A percentile compares a stretch with the other conserved stretches of the same genome.
Conservation (phyloP, 37 sponge, comb jelly and placozoan species). For the Halisarca cf. caerulea region DNA sequence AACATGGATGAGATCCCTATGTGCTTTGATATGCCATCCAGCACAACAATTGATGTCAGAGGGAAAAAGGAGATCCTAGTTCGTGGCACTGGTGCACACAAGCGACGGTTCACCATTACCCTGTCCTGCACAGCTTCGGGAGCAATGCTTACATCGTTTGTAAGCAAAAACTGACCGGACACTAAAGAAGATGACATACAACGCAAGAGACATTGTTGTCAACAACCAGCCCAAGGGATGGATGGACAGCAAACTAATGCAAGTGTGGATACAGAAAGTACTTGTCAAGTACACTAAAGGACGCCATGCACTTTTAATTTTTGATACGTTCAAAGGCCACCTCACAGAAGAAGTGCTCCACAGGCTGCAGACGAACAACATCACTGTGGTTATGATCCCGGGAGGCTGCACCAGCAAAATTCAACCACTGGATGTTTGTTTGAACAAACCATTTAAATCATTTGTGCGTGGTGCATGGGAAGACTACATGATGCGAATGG, state of each 20-base stretch:
- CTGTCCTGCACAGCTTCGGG: conserved; percentile 28
- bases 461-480: conserved; percentile 9
- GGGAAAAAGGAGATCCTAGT: no score
- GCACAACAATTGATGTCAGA: no score
- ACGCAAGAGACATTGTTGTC: neutral
- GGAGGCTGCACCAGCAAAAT: conserved; percentile 44
- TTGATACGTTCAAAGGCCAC: conserved; percentile 36
- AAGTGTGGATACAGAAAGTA: conserved; percentile 24
- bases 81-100: conserved; percentile 17
- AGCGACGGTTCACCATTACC: conserved; percentile 18
- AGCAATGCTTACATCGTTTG: conserved; percentile 38
- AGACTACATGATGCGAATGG: neutral
- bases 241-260: conserved; percentile 20
- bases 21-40: no score
- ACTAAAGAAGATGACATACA: neutral
- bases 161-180: conserved; percentile 16
- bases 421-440: conserved; percentile 48
- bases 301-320: neutral
- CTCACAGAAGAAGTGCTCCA: conserved; percentile 20
- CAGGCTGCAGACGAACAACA: neutral
- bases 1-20: no score
- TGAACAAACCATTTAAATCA: conserved; percentile 40
- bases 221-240: conserved; percentile 26
- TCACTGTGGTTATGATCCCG: conserved; percentile 35
- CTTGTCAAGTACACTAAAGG: conserved; percentile 8